These are phyloP conservation scores for Tetragonula clypearis DNA, from an alignment of 1,140 invertebrate species.

Conservation along the genomic window DNA sequence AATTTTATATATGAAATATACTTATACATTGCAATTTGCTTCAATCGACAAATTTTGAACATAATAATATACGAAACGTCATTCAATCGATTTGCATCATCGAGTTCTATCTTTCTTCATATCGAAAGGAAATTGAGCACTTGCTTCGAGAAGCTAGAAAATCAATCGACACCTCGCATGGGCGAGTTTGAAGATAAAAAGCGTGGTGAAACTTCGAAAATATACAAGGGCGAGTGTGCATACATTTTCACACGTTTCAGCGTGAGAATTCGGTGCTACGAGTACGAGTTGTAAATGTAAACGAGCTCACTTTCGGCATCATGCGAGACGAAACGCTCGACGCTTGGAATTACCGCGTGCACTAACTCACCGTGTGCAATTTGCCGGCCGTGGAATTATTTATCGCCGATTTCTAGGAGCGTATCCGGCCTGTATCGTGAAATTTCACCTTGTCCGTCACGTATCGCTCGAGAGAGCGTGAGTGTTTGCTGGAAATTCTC, in stretches of 20 bases:
- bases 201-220: too few relatives aligned
- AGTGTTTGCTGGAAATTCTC: conserved; percentile 16
- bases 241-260: not conserved
- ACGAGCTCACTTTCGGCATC: conserved; percentile 13
- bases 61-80: too few relatives aligned
- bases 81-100: too few relatives aligned
- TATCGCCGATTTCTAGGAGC: conserved; percentile 22
- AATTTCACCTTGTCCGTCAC: conserved; percentile 36
- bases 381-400: conserved; percentile 32
- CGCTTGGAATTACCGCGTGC: conserved; percentile 14
- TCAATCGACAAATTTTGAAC: too few relatives aligned
- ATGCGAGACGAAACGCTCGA: not conserved
- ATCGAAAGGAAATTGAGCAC: too few relatives aligned
- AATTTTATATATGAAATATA: too few relatives aligned
- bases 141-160: too few relatives aligned
- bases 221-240: too few relatives aligned
- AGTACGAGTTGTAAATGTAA: not conserved
- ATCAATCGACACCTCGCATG: too few relatives aligned
- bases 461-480: conserved; percentile 3
- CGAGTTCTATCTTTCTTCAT: too few relatives aligned
- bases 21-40: too few relatives aligned
- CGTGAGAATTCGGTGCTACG: not conserved
- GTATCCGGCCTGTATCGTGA: not conserved
- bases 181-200: too few relatives aligned
- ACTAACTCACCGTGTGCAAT: not conserved